A percentile compares a stretch with the other conserved stretches of the same genome.
These are phyloP conservation scores for Danionella dracula DNA, from an alignment of 2,797 vertebrate genomes.

Conservation along the genomic window DNA sequence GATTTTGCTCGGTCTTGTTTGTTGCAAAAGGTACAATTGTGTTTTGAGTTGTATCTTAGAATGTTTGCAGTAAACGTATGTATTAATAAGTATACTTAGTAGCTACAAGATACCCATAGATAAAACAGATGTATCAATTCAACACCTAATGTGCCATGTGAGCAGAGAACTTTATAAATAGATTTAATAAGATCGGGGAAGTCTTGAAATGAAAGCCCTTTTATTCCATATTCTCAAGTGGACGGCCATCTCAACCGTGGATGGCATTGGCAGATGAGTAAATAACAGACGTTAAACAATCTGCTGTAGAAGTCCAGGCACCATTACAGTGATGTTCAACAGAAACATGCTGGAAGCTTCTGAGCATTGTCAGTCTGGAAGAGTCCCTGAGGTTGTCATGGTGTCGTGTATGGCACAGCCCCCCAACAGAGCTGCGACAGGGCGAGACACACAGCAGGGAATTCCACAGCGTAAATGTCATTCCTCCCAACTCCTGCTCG, in stretches of 20 bases:
- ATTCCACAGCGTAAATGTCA: slow-evolving; percentile 43
- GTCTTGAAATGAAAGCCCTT: too few species aligned
- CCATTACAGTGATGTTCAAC: not conserved
- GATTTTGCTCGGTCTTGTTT: not conserved
- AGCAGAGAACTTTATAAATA: too few species aligned
- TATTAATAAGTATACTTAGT: too few species aligned
- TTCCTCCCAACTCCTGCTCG: slow-evolving; percentile 22
- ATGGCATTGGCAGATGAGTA: not conserved
- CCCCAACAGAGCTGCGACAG: slow-evolving; percentile 29
- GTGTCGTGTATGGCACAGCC: slow-evolving; percentile 22
- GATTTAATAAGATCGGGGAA: too few species aligned
- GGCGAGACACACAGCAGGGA: slow-evolving; percentile 44
- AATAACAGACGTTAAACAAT: not conserved
- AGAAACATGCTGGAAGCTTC: slow-evolving; percentile 4
- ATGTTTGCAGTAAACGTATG: too few species aligned
- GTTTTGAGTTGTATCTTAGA: too few species aligned
- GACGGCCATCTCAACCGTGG: too few species aligned
- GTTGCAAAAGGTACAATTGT: too few species aligned
- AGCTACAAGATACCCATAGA: too few species aligned
- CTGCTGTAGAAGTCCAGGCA: not conserved
- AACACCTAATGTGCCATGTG: too few species aligned
- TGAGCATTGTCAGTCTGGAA: slow-evolving; percentile 21
- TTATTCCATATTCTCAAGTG: too few species aligned
- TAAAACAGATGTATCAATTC: too few species aligned
- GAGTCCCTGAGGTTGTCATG: slow-evolving; percentile 32